phyloP scores from a whole-genome alignment of 2,888 invertebrate genomes.

The Synergus umbraculus region DNA sequence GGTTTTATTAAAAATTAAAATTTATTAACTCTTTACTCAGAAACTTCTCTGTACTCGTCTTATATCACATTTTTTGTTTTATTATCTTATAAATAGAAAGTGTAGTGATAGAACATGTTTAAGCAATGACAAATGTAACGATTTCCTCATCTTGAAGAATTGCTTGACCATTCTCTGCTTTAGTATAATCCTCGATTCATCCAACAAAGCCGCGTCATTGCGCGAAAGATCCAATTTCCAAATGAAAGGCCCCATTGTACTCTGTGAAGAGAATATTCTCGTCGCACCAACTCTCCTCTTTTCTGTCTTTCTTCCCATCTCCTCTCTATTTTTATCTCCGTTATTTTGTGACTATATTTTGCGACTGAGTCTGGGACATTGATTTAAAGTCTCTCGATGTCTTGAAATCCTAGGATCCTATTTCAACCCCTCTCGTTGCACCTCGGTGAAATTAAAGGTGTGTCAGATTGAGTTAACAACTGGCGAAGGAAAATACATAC shows the following conservation, averaged over 20 bases:
- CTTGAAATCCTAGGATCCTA: slow-evolving; percentile 21
- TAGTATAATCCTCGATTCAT: slow-evolving; percentile 41
- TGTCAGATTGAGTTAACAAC: slow-evolving; percentile 7
- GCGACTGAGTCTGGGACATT: slow-evolving; percentile 19
- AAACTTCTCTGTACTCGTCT: neutral
- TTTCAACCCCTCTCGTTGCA: slow-evolving; percentile 28
- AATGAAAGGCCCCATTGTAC: slow-evolving; percentile 57
- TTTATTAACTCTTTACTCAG: neutral
- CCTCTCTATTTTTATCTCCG: slow-evolving; percentile 32
- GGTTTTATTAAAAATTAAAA: neutral
- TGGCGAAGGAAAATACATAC: neutral
- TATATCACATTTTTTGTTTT: too few relatives aligned
- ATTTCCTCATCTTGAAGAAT: slow-evolving; percentile 20
- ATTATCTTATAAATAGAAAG: neutral
- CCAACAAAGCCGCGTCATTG: slow-evolving; percentile 55
- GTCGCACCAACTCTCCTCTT: slow-evolving; percentile 3
- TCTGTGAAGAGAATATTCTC: slow-evolving; percentile 18
- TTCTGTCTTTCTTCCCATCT: neutral
- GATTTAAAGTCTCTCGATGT: slow-evolving; percentile 32
- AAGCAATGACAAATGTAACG: neutral
- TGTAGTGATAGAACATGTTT: neutral
- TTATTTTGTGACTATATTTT: slow-evolving; percentile 23
- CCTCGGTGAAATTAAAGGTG: neutral
- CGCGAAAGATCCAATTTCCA: slow-evolving; percentile 52
- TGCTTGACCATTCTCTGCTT: slow-evolving; percentile 13